Base-by-base conservation (phyloP, 2,888 invertebrate genomes). In the Metallyticus violacea region DNA sequence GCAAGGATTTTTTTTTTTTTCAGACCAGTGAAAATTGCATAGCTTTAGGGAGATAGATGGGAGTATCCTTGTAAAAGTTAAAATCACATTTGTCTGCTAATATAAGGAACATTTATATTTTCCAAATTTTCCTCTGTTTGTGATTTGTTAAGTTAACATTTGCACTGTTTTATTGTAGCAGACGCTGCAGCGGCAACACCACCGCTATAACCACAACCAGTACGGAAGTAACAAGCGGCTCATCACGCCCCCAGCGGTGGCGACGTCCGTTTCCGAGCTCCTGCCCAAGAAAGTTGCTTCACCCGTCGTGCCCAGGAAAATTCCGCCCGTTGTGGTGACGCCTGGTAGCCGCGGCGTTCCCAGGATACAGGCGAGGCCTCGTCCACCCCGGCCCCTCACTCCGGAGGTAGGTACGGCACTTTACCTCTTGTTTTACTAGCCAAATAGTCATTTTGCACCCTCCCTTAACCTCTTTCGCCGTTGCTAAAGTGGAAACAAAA, bases 161-260 rank as follows among this genome's bases (percentile, higher is more conserved):
- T n/a, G n/a, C n/a, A n/a, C n/a, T n/a, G n/a, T 15, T 0, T 62
- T 9, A 15, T 62, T 62, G 4, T 22, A 62, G 40, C 40, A 62
- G 22, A 62, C 40, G 4, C 40, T 62, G 89, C 91, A 93, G 0
- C 93, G 93, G 87, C 93, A 93, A 87, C 93, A 93, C 88, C 93
- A 93, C 87, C 92, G 92, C 0, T 91, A 93, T 0, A 91, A 93
- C 0, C 92, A 92, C 0, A 85, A 87, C 88, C 81, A 79, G 78
- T 85, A 90, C 91, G 79, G 91, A 92, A 1, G 92, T 93, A 81
- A 90, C 91, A 80, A 92, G 92, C 1, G 40, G 26, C 15, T 30
- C 27, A 77, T 81, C 79, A 29, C 77, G 62, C 76, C 80, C n/a
- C 86, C 88, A 22, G 22, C 77, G 27, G 76, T 27, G n/a, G 40